Evolutionary conservation across 2,888 invertebrate species (phyloP).

Genomic region (Syrista parreyssii): DNA sequence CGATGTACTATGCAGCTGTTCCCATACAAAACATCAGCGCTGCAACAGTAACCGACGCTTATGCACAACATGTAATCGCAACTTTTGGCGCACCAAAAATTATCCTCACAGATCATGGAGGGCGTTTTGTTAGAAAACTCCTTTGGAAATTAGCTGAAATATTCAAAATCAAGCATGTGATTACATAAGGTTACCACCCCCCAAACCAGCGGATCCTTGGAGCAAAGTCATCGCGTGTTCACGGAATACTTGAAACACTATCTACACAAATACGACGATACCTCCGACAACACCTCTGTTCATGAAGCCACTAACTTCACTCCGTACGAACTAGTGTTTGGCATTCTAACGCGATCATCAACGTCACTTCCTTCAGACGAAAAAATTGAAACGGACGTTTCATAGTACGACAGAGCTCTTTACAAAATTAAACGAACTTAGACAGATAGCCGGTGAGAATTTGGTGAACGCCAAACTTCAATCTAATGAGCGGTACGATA

Average conservation of each 20-base stretch:
- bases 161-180: conserved; percentile 19
- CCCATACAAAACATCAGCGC: background rate
- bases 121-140: conserved; percentile 16
- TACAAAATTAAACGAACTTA: background rate
- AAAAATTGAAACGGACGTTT: conserved; percentile 15
- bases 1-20: too few species aligned
- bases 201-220: conserved; percentile 20
- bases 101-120: conserved; percentile 19
- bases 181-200: conserved; percentile 19
- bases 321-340: too few species aligned
- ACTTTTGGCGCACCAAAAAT: conserved; percentile 15
- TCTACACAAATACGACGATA: conserved; percentile 19
- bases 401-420: background rate
- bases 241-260: conserved; percentile 22
- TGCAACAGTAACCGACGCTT: conserved; percentile 11
- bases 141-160: conserved; percentile 18
- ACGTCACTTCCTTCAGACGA: background rate
- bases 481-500: background rate
- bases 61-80: conserved; percentile 11
- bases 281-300: too few species aligned
- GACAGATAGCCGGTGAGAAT: background rate
- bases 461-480: background rate
- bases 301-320: too few species aligned
- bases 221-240: conserved; percentile 20
- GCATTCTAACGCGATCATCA: too few species aligned